These are phyloP conservation scores for Rhabdophis nuchalis DNA, from an alignment of 2,797 vertebrate species.

Conservation along the genomic window DNA sequence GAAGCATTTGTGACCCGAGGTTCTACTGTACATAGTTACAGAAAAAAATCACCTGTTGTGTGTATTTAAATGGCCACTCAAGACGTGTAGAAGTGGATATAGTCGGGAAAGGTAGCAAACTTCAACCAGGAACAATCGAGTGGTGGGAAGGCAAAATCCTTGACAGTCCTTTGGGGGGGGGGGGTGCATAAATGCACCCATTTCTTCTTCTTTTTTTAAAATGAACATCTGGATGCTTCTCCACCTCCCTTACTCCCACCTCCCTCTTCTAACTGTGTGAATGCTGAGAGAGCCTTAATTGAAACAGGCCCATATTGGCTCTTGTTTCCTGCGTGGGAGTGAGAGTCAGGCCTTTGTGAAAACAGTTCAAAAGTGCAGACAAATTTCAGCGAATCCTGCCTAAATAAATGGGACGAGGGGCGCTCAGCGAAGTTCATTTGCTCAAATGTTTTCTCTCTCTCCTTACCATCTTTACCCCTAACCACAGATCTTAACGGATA, in stretches of 20 bases:
- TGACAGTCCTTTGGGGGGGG: too few relatives aligned
- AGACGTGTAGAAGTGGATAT: fast-evolving
- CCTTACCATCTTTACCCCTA: background rate
- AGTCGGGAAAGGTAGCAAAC: too few relatives aligned
- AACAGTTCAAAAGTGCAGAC: conserved; percentile 87
- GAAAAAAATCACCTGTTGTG: background rate
- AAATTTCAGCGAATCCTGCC: conserved; percentile 82
- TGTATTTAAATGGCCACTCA: background rate
- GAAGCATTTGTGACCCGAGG: too few relatives aligned
- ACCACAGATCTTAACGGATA: background rate
- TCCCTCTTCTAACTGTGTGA: background rate
- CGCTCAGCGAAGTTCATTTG: conserved; percentile 60
- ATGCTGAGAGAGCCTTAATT: conserved; percentile 47
- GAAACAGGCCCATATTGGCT: conserved; percentile 66
- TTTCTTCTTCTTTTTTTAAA: background rate
- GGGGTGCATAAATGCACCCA: background rate
- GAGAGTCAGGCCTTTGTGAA: conserved; percentile 72
- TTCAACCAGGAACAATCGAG: background rate
- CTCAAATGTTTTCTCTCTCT: conserved; percentile 4
- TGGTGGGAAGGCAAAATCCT: background rate
- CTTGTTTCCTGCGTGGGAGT: conserved; percentile 75
- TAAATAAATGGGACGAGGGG: conserved; percentile 75
- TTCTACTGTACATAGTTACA: background rate
- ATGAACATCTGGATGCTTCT: conserved; percentile 12
- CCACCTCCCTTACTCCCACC: background rate